Evolutionary conservation across 2,113 vertebrate species (phyloP), one percentile per base, ranked within the genome.

Genomic region (Lamprologus lemairii): DNA sequence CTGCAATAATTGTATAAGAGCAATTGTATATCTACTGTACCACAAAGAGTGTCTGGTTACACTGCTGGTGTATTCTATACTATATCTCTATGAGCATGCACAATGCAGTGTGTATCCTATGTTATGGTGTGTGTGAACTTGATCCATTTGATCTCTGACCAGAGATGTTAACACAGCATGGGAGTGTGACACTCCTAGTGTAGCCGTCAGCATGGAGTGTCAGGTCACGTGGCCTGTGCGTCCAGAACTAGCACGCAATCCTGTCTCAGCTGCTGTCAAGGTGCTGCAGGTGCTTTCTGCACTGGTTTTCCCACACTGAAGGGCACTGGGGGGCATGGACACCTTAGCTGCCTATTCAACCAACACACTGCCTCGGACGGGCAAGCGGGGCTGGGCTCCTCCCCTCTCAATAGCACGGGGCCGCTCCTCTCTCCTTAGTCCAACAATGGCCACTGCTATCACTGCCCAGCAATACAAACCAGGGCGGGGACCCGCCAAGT

Each of bases 271-370:
- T 57, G 42, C 89, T 86, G 91, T 91, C 83, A 88, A 91, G 92
- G 90, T 83, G 90, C 93, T 94, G 94, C 96, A 96, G 95, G 95
- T 96, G 94, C 87, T 95, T 92, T 89, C 84, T 89, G 89, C 89
- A 35, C 83, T 86, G 40, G 90, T 90, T 88, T 96, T 96, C 95
- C 94, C 95, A 96, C 96, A 97, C 93, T 86, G 91, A 91, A 93
- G 94, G 93, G 94, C 94, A 95, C 93, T 90, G 93, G 92, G 93
- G 94, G 94, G 95, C 95, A 95, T 89, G 90, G 94, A 96, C 95
- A 96, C 94, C 93, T 93, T 95, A 95, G 94, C 94, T 90, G 92
- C 83, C 95, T 96, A 95, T 96, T 96, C 95, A 96, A 82, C 53
- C 92, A 79, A 80, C 92, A 93, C 93, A 91, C 81, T 93, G 92